phyloP scores from a whole-genome alignment of 2,888 invertebrate genomes.

The Athripsodes cinereus region DNA sequence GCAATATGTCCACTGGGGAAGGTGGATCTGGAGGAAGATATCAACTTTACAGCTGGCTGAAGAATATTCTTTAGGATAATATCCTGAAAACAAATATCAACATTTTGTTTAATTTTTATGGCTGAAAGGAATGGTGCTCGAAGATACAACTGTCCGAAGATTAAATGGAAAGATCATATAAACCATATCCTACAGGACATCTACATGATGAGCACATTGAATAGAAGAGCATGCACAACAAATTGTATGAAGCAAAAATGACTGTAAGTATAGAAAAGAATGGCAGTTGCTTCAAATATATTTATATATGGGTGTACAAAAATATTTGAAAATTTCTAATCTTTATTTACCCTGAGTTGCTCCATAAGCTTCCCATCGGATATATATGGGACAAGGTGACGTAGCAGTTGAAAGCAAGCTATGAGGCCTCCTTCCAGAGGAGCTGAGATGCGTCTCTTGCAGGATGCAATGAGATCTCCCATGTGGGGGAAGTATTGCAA shows the following conservation, averaged over 20 bases:
- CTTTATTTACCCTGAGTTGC: conserved; percentile 65
- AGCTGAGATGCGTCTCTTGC: conserved; percentile 71
- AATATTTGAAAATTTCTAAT: too few relatives aligned
- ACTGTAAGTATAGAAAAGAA: not conserved
- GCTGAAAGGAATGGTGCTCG: not conserved
- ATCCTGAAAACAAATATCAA: conserved; percentile 55
- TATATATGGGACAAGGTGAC: conserved; percentile 74
- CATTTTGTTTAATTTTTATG: not conserved
- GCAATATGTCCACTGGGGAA: conserved; percentile 79
- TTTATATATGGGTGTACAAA: too few relatives aligned
- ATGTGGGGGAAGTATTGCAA: conserved; percentile 88
- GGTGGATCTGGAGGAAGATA: conserved; percentile 70
- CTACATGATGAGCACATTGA: too few relatives aligned
- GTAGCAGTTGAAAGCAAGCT: conserved; percentile 73
- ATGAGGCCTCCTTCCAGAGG: conserved; percentile 86
- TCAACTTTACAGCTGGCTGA: conserved; percentile 72
- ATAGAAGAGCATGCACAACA: too few relatives aligned
- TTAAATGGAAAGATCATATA: too few relatives aligned
- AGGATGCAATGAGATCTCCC: conserved; percentile 75
- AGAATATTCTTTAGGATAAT: conserved; percentile 77
- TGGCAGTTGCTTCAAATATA: too few relatives aligned
- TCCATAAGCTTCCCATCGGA: conserved; percentile 83
- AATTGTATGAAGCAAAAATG: not conserved
- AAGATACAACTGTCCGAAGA: not conserved
- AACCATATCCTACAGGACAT: too few relatives aligned